Conservation (phyloP, 2,888 invertebrate species). For the Hesperia comma region DNA sequence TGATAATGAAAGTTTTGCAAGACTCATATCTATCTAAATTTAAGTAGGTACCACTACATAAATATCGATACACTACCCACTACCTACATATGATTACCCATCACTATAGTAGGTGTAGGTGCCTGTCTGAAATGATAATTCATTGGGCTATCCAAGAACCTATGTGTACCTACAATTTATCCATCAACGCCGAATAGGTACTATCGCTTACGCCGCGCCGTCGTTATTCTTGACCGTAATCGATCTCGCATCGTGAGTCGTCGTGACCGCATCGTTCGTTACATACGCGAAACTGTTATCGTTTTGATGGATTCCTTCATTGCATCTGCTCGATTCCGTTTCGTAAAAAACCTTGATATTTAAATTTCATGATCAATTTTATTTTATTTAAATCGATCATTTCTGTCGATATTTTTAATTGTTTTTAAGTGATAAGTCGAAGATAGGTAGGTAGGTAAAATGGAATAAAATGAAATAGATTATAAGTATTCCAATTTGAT, state of each 20-base stretch:
- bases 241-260: slow-evolving; percentile 19
- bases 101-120: too few relatives aligned
- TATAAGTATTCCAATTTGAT: too few relatives aligned
- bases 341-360: slow-evolving; percentile 6
- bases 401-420: neutral
- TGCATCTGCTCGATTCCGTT: neutral
- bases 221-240: slow-evolving; percentile 11
- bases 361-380: neutral
- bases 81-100: too few relatives aligned
- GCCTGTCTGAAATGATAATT: neutral
- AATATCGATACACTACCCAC: too few relatives aligned
- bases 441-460: too few relatives aligned
- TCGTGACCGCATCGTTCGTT: slow-evolving; percentile 12
- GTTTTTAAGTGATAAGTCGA: too few relatives aligned
- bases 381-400: neutral
- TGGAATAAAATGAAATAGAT: too few relatives aligned
- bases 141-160: neutral
- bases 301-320: neutral
- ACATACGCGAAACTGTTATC: neutral
- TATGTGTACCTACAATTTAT: neutral
- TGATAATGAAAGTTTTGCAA: too few relatives aligned
- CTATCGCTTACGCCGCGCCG: neutral
- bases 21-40: too few relatives aligned
- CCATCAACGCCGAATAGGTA: neutral
- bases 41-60: too few relatives aligned